Evolutionary conservation across 2,113 vertebrate species (phyloP).

Genomic region (Loxodonta africana): DNA sequence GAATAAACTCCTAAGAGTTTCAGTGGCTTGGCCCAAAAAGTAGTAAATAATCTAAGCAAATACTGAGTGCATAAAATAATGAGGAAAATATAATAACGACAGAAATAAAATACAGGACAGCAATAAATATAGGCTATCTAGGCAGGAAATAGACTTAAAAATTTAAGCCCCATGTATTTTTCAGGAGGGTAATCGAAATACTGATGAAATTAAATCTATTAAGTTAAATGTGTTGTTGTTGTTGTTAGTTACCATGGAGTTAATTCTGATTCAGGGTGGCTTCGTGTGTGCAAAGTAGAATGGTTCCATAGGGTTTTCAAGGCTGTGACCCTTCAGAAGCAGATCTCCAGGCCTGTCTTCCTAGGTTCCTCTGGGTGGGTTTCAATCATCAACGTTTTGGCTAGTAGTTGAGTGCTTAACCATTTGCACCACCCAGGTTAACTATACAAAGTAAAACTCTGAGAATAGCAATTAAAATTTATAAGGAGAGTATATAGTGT

Average conservation of each 20-base stretch:
- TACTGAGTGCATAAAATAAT: not conserved
- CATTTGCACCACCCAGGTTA: not conserved
- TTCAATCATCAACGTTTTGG: too few species aligned
- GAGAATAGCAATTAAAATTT: not conserved
- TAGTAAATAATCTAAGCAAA: constrained; percentile 7
- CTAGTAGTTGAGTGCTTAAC: too few species aligned
- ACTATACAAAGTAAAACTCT: not conserved
- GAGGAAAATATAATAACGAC: not conserved
- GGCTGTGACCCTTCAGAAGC: too few species aligned
- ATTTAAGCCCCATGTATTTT: not conserved
- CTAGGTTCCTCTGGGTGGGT: too few species aligned
- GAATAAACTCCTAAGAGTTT: not conserved
- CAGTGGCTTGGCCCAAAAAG: not conserved
- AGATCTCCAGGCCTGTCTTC: too few species aligned
- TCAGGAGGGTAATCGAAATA: not conserved
- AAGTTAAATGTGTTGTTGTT: not conserved
- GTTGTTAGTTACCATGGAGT: not conserved
- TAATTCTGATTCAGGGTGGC: not conserved
- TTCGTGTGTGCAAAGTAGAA: too few species aligned
- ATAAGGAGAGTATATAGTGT: not conserved
- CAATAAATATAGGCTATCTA: not conserved
- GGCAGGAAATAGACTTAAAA: not conserved
- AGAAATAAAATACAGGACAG: not conserved
- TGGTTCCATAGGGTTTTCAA: too few species aligned
- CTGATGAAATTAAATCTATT: not conserved